A percentile compares a stretch with the other conserved stretches of the same genome.
Conservation (phyloP, 2,888 invertebrate genomes). For the Drosophila picticornis region DNA sequence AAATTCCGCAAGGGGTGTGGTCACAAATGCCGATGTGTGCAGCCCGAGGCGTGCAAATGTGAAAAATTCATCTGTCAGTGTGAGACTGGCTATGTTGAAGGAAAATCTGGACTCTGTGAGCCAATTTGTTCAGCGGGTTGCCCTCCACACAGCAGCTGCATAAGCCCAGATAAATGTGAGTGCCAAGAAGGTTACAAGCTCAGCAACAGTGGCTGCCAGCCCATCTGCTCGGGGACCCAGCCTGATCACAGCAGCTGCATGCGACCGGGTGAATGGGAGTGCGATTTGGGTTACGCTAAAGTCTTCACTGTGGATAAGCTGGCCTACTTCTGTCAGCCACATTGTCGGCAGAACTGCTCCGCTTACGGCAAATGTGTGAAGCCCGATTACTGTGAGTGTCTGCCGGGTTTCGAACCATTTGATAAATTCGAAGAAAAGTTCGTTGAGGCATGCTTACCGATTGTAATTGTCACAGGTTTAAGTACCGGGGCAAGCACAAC, state of each 20-base stretch:
- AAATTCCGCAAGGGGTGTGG: slow-evolving; percentile 2
- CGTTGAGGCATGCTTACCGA: too few relatives aligned
- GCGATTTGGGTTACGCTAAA: slow-evolving; percentile 48
- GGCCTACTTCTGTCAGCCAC: slow-evolving; percentile 48
- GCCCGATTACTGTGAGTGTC: slow-evolving; percentile 70
- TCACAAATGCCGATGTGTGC: slow-evolving; percentile 1
- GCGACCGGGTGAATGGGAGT: slow-evolving; percentile 48
- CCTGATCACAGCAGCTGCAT: slow-evolving; percentile 46
- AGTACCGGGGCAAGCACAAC: too few relatives aligned
- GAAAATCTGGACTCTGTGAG: slow-evolving; percentile 11
- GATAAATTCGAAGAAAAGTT: too few relatives aligned
- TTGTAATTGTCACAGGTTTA: too few relatives aligned
- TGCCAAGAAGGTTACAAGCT: slow-evolving; percentile 22
- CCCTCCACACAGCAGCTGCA: slow-evolving; percentile 23
- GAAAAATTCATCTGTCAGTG: neutral
- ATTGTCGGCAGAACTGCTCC: slow-evolving; percentile 63
- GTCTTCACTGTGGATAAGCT: neutral
- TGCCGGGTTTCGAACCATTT: slow-evolving; percentile 53
- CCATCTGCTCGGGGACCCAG: slow-evolving; percentile 33
- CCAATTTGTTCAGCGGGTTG: slow-evolving; percentile 42
- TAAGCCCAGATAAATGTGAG: slow-evolving; percentile 12
- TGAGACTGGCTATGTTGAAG: slow-evolving; percentile 6
- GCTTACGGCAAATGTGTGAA: slow-evolving; percentile 66
- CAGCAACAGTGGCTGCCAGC: slow-evolving; percentile 3
- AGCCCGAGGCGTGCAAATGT: slow-evolving; percentile 9